phyloP scores from a whole-genome alignment of 2,888 invertebrate genomes.

The Lasioglossum villosulum region DNA sequence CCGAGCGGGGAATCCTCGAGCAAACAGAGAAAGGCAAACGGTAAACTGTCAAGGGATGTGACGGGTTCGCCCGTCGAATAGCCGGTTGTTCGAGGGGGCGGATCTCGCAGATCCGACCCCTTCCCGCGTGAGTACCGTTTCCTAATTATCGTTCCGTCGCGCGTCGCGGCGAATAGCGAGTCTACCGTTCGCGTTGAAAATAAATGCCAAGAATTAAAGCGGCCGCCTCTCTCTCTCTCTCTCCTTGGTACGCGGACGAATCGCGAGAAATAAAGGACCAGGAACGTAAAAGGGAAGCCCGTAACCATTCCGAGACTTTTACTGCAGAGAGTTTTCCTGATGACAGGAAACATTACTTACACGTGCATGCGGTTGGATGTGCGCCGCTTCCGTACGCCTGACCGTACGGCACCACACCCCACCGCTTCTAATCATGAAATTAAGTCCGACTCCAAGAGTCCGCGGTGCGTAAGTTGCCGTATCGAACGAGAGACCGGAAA shows the following conservation, averaged over 20 bases:
- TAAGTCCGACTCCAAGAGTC: conserved; percentile 6
- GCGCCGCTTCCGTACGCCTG: not conserved
- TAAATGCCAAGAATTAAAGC: conserved; percentile 9
- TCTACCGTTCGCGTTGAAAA: not conserved
- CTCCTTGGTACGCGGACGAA: conserved; percentile 10
- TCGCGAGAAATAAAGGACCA: conserved; percentile 47
- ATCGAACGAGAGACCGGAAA: not conserved
- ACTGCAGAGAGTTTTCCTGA: conserved; percentile 50
- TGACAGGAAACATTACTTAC: conserved; percentile 50
- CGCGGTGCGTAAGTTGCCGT: not conserved
- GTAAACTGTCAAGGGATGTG: conserved; percentile 40
- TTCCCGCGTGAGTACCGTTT: not conserved
- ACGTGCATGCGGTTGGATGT: conserved; percentile 31
- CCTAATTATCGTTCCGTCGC: conserved; percentile 9
- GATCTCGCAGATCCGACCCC: not conserved
- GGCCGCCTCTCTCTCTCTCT: not conserved
- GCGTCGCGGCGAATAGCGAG: not conserved
- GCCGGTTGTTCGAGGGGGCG: not conserved
- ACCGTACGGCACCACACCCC: not conserved
- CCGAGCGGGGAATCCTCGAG: conserved; percentile 70
- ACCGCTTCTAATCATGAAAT: conserved; percentile 30
- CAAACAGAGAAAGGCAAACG: conserved; percentile 74
- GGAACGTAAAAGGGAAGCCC: conserved; percentile 55
- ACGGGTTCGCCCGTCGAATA: conserved; percentile 27
- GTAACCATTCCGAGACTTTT: conserved; percentile 53